Evolutionary conservation across 1,140 invertebrate species (phyloP).

Genomic region (Campoletis sonorensis): DNA sequence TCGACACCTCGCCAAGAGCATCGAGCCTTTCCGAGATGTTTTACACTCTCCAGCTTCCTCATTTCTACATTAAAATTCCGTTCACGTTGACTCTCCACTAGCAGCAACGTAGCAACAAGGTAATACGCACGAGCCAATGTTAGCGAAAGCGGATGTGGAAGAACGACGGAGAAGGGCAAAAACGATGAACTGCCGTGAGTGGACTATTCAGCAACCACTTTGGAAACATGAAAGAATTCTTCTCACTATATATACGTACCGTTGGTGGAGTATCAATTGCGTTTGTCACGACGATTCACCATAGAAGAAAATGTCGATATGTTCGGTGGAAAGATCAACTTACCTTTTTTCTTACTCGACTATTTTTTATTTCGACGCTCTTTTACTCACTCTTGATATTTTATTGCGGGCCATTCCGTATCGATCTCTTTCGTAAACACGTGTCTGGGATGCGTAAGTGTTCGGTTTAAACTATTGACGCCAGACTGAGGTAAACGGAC

Average conservation of each 20-base stretch:
- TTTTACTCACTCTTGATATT: background rate
- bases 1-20: slow-evolving; percentile 53
- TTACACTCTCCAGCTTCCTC: slow-evolving; percentile 36
- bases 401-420: slow-evolving; percentile 8
- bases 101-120: slow-evolving; percentile 52
- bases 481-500: background rate
- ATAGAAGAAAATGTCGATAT: slow-evolving; percentile 31
- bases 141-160: slow-evolving; percentile 21
- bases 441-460: slow-evolving; percentile 14
- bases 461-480: slow-evolving; percentile 1
- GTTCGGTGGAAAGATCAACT: slow-evolving; percentile 32
- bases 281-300: background rate
- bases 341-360: background rate
- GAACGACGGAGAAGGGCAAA: background rate
- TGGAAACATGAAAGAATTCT: slow-evolving; percentile 35
- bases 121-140: slow-evolving; percentile 29
- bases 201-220: slow-evolving; percentile 36
- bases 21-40: slow-evolving; percentile 55
- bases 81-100: slow-evolving; percentile 55
- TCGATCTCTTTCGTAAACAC: slow-evolving; percentile 15
- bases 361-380: background rate
- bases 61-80: slow-evolving; percentile 63
- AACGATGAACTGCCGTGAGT: slow-evolving; percentile 15
- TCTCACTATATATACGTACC: background rate
- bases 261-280: slow-evolving; percentile 40